phyloP scores from a whole-genome alignment of 1,140 invertebrate genomes.

The Neuroterus valhalla region DNA sequence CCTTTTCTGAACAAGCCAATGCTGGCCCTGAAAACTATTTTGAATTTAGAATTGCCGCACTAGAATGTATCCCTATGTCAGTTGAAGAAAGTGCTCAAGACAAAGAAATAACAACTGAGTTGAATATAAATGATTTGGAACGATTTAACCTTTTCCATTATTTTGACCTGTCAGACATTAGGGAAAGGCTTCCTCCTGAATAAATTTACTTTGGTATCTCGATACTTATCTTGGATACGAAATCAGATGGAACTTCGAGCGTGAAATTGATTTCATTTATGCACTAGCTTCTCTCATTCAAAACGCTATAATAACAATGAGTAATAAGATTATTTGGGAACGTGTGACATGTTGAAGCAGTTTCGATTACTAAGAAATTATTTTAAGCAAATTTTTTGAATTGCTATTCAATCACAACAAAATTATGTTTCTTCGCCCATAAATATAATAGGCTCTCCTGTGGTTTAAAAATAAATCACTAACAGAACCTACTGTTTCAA shows the following conservation, averaged over 20 bases:
- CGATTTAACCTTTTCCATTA: slow-evolving; percentile 5
- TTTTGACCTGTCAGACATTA: slow-evolving; percentile 2
- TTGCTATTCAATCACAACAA: no score
- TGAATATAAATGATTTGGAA: slow-evolving; percentile 14
- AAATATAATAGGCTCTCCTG: no score
- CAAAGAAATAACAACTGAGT: background rate
- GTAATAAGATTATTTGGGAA: no score
- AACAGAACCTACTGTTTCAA: no score
- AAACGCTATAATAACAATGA: no score
- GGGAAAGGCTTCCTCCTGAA: background rate
- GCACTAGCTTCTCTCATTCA: no score
- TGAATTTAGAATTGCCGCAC: slow-evolving; percentile 56
- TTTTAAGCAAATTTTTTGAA: no score
- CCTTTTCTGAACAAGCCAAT: slow-evolving; percentile 23
- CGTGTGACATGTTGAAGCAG: no score
- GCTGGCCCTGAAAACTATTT: slow-evolving; percentile 41
- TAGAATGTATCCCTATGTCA: slow-evolving; percentile 38
- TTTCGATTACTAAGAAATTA: no score
- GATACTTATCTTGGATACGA: background rate
- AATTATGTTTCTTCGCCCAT: no score
- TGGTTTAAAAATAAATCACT: no score
- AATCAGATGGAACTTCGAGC: background rate
- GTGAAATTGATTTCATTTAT: background rate
- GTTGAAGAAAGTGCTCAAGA: background rate
- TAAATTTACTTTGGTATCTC: background rate